Evolutionary conservation across 1,140 invertebrate species (phyloP).

Genomic region (Drosophila nebulosa): DNA sequence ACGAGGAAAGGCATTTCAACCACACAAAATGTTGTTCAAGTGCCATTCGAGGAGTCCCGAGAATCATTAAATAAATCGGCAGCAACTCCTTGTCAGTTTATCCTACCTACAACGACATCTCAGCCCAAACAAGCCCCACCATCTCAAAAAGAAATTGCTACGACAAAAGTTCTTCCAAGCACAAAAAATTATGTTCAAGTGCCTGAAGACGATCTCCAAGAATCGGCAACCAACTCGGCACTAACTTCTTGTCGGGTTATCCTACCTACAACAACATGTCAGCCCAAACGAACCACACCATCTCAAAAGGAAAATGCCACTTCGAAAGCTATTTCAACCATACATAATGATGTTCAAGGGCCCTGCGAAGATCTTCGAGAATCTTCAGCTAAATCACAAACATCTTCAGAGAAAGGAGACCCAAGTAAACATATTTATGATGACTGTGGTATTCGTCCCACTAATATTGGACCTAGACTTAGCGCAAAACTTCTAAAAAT

Average conservation of each 20-base stretch:
- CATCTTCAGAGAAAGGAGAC: not conserved
- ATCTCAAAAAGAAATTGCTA: not conserved
- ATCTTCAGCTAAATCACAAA: not conserved
- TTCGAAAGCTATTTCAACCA: not conserved
- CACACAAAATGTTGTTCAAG: not conserved
- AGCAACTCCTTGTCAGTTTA: too few species aligned
- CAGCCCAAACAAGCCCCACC: not conserved
- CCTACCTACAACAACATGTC: not conserved
- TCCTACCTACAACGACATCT: not conserved
- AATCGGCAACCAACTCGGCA: not conserved
- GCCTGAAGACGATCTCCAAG: not conserved
- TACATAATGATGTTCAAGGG: not conserved
- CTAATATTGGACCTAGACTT: conserved; percentile 17
- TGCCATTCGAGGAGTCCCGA: not conserved
- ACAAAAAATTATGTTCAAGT: not conserved
- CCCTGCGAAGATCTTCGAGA: not conserved
- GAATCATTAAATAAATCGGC: not conserved
- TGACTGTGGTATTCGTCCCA: not conserved
- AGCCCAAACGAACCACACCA: not conserved
- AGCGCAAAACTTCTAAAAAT: conserved; percentile 29
- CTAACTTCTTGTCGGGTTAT: too few species aligned
- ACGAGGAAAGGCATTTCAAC: not conserved
- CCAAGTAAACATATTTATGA: not conserved
- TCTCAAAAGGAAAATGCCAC: not conserved
- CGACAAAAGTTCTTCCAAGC: not conserved